These are phyloP conservation scores for Thereva unica DNA, from an alignment of 2,888 invertebrate species.

Conservation along the genomic window DNA sequence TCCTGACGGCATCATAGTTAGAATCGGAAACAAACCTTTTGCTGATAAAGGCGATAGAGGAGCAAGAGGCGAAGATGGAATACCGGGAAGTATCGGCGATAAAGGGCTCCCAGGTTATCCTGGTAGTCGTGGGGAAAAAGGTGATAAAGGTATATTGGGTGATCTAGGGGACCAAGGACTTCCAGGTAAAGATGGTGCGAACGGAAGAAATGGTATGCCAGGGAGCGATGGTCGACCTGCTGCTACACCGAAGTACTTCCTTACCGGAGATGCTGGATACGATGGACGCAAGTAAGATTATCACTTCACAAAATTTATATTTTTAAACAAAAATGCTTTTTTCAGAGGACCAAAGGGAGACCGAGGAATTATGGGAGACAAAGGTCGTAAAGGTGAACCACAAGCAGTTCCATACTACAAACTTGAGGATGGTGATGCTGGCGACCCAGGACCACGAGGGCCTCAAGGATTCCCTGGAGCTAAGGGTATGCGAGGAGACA, in stretches of 20 bases:
- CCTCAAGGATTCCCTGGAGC: constrained; percentile 59
- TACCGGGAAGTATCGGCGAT: constrained; percentile 49
- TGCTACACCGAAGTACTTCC: constrained; percentile 55
- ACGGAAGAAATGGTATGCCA: constrained; percentile 56
- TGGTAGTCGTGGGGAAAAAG: constrained; percentile 49
- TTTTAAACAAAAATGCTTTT: constrained; percentile 4
- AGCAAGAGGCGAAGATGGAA: constrained; percentile 48
- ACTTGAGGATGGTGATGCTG: constrained; percentile 55
- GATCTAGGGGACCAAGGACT: constrained; percentile 53
- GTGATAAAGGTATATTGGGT: constrained; percentile 52
- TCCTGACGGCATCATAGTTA: constrained; percentile 49
- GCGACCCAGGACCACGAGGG: constrained; percentile 58
- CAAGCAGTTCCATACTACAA: constrained; percentile 61
- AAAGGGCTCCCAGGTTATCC: constrained; percentile 49
- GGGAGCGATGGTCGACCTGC: constrained; percentile 61
- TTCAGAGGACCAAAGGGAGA: constrained; percentile 61
- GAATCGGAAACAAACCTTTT: constrained; percentile 37
- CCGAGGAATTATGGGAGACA: constrained; percentile 50
- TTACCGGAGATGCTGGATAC: constrained; percentile 51
- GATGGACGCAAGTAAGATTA: constrained; percentile 51
- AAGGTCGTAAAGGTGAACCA: constrained; percentile 66
- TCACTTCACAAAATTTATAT: neutral
- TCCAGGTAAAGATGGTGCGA: constrained; percentile 53
- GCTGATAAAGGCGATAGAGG: constrained; percentile 55
- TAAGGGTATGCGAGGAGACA: too few species aligned